phyloP scores from a whole-genome alignment of 2,888 invertebrate genomes.

The Drosophila eohydei region DNA sequence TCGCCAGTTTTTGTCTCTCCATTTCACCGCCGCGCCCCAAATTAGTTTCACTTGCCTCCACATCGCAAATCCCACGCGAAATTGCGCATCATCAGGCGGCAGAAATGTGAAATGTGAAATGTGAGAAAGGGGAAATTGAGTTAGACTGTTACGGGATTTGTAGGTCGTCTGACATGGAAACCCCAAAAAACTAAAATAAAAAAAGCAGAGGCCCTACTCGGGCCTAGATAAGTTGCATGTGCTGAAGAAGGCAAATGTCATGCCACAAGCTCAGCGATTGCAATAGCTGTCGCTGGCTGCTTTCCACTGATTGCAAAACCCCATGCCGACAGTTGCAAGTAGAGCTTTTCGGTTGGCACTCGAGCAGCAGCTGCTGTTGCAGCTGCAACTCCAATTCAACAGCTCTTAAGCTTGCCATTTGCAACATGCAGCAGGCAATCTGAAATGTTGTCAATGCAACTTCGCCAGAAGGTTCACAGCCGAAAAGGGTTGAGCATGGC shows the following conservation, averaged over 20 bases:
- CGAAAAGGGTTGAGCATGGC: slow-evolving; percentile 40
- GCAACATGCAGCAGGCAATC: slow-evolving; percentile 59
- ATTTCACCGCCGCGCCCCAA: slow-evolving; percentile 41
- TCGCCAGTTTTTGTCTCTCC: slow-evolving; percentile 21
- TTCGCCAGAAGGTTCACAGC: slow-evolving; percentile 31
- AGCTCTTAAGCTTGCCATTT: slow-evolving; percentile 63
- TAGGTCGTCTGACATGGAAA: slow-evolving; percentile 67
- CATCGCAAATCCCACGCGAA: slow-evolving; percentile 54
- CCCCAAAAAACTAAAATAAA: slow-evolving; percentile 32
- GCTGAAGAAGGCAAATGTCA: slow-evolving; percentile 68
- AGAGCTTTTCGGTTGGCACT: slow-evolving; percentile 51
- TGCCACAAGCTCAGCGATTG: slow-evolving; percentile 35
- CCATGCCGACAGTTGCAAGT: slow-evolving; percentile 57
- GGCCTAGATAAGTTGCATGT: slow-evolving; percentile 39
- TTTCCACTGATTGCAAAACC: slow-evolving; percentile 74
- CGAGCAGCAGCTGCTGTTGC: slow-evolving; percentile 32
- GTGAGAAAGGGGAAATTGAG: slow-evolving; percentile 42
- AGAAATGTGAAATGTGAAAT: slow-evolving; percentile 20
- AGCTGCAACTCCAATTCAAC: slow-evolving; percentile 40
- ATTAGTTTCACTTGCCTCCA: slow-evolving; percentile 73
- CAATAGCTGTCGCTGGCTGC: slow-evolving; percentile 40
- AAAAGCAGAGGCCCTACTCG: slow-evolving; percentile 32
- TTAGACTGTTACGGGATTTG: slow-evolving; percentile 39
- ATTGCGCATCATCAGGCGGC: slow-evolving; percentile 43
- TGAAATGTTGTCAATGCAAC: slow-evolving; percentile 49